Evolutionary conservation across 2,888 invertebrate species (phyloP).

Genomic region (Lasioglossum calceatum): DNA sequence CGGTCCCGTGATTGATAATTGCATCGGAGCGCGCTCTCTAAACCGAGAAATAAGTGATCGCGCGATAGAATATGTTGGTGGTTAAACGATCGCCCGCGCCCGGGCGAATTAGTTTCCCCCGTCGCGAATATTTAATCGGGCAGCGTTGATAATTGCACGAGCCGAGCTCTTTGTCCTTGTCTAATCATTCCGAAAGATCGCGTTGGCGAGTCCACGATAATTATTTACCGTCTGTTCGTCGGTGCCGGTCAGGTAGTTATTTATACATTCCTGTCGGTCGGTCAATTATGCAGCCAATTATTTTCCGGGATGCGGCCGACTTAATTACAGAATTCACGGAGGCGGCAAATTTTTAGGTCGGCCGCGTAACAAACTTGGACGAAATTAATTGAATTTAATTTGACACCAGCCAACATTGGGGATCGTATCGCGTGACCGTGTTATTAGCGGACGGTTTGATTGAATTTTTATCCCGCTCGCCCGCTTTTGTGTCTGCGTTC

Average conservation of each 20-base stretch:
- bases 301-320: conserved; percentile 50
- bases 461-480: conserved; percentile 53
- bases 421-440: conserved; percentile 36
- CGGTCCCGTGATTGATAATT: neutral
- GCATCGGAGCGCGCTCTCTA: neutral
- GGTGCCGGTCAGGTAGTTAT: conserved; percentile 35
- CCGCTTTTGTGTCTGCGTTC: conserved; percentile 19
- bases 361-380: conserved; percentile 54
- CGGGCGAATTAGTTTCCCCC: neutral
- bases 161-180: neutral
- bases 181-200: conserved; percentile 12
- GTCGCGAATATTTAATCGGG: neutral
- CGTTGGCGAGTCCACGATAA: conserved; percentile 1
- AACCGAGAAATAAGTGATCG: neutral
- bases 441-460: conserved; percentile 54
- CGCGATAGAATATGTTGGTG: neutral
- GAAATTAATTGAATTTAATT: conserved; percentile 71
- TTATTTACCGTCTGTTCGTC: conserved; percentile 43
- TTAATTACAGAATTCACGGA: conserved; percentile 57
- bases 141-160: conserved; percentile 18
- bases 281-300: conserved; percentile 69
- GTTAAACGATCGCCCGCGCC: neutral
- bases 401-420: conserved; percentile 26
- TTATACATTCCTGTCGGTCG: conserved; percentile 36
- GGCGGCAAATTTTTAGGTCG: conserved; percentile 55